These are phyloP conservation scores for Apis mellifera DNA, from an alignment of 1,140 invertebrate genomes.

Conservation along the genomic window Amel_HAv3.1 CM009933.2:10640001-10640500, in stretches of 20 bases:
- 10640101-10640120: no score
- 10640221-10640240: conserved; percentile 9
- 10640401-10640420: background rate
- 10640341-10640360: background rate
- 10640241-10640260: conserved; percentile 13
- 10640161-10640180: background rate
- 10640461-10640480: background rate
- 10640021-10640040: no score
- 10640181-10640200: background rate
- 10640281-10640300: background rate
- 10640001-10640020: conserved; percentile 16
- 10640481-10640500: background rate
- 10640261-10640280: no score
- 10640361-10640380: background rate
- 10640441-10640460: background rate
- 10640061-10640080: no score
- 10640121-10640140: no score
- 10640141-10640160: background rate
- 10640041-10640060: no score
- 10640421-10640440: background rate
- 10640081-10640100: no score
- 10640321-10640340: background rate
- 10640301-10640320: background rate
- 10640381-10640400: background rate
- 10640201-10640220: background rate